phyloP scores from a whole-genome alignment of 2,888 invertebrate genomes.

The Eremobia ochroleuca region DNA sequence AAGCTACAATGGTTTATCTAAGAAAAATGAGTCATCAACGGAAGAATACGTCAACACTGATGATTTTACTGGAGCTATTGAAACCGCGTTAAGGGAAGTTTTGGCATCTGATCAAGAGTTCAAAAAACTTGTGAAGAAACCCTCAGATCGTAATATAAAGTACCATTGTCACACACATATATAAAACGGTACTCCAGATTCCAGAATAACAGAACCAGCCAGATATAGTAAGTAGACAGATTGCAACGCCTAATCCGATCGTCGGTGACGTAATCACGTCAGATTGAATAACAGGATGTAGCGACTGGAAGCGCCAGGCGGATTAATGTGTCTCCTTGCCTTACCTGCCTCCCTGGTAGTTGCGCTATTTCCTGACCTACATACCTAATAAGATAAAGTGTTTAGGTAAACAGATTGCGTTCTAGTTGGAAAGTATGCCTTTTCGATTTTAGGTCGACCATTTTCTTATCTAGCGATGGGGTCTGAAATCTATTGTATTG shows the following conservation, averaged over 20 bases:
- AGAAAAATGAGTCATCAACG: neutral
- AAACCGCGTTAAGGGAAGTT: neutral
- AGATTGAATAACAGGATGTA: slow-evolving; percentile 24
- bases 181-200: neutral
- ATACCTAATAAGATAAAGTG: slow-evolving; percentile 44
- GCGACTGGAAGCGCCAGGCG: neutral
- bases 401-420: slow-evolving; percentile 4
- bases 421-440: slow-evolving; percentile 20
- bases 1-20: no score
- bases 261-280: slow-evolving; percentile 26
- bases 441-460: neutral
- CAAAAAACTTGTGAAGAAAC: slow-evolving; percentile 1
- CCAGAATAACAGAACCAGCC: neutral
- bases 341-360: slow-evolving; percentile 15
- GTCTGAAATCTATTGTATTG: neutral
- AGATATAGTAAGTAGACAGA: slow-evolving; percentile 9
- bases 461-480: neutral
- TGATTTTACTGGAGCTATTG: neutral
- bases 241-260: slow-evolving; percentile 35
- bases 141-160: neutral
- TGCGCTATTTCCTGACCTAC: slow-evolving; percentile 21
- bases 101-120: neutral
- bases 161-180: neutral
- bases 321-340: slow-evolving; percentile 24
- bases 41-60: neutral